These are phyloP conservation scores for Protosalanx chinensis DNA, from an alignment of 2,797 vertebrate genomes.

Conservation along the genomic window DNA sequence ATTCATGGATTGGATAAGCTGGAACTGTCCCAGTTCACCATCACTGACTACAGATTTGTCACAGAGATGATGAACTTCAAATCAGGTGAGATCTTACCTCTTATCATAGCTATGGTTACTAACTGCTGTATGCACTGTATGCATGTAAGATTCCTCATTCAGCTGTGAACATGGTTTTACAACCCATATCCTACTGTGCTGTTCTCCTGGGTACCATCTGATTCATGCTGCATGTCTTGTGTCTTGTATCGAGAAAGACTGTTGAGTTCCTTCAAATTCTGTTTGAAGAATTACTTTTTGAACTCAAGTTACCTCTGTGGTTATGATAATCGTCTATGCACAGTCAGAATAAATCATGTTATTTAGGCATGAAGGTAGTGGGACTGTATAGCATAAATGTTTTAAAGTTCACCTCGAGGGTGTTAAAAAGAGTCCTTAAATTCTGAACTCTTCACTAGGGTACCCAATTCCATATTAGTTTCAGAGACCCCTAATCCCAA, in stretches of 20 bases:
- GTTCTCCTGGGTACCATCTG: constrained; percentile 4
- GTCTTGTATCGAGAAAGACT: constrained; percentile 12
- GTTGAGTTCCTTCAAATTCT: constrained; percentile 8
- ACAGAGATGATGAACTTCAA: constrained; percentile 96
- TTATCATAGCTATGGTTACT: constrained; percentile 1
- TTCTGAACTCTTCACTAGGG: too few relatives aligned
- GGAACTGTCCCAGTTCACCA: constrained; percentile 96
- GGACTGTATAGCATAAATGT: too few relatives aligned
- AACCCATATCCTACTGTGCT: not conserved
- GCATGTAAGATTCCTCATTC: not conserved
- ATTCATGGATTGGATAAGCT: constrained; percentile 95
- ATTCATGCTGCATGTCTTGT: constrained; percentile 19
- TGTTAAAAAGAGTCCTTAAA: too few relatives aligned
- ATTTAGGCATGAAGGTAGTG: constrained; percentile 27
- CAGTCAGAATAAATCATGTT: constrained; percentile 51
- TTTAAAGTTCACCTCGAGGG: too few relatives aligned
- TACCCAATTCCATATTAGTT: too few relatives aligned
- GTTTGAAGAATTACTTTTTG: constrained; percentile 42
- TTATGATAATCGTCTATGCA: constrained; percentile 48
- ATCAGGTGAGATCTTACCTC: constrained; percentile 76
- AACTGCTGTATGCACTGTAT: not conserved
- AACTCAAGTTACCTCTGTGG: constrained; percentile 24
- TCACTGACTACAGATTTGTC: constrained; percentile 89
- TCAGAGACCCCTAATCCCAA: too few relatives aligned
- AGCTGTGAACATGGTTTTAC: too few relatives aligned